A percentile compares a stretch with the other conserved stretches of the same genome.
These are phyloP conservation scores for Pseudomyrmex dendroicus DNA, from an alignment of 1,140 invertebrate genomes.

Conservation along the genomic window DNA sequence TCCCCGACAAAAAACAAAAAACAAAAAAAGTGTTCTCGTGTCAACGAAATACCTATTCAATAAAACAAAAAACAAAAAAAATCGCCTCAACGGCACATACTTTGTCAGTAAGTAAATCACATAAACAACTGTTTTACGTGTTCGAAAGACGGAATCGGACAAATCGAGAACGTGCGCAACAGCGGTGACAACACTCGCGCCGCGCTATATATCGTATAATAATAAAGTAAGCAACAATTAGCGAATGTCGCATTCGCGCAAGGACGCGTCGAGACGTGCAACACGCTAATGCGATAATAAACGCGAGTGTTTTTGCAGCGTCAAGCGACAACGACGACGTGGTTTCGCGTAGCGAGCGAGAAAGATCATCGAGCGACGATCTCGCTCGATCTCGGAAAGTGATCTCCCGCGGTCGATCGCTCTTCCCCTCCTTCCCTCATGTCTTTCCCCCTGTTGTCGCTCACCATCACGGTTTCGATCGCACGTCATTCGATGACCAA, in stretches of 20 bases:
- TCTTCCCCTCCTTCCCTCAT: not conserved
- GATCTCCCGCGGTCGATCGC: not conserved
- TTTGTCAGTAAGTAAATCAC: no score
- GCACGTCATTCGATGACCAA: constrained; percentile 51
- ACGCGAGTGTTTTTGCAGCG: not conserved
- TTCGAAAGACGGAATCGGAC: not conserved
- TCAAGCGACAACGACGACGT: not conserved
- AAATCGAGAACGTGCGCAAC: not conserved
- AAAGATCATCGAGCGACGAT: no score
- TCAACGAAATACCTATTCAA: not conserved
- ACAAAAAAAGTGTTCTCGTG: not conserved
- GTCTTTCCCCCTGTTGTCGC: not conserved
- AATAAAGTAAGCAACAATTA: constrained; percentile 24
- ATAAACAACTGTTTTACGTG: no score
- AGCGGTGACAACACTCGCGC: not conserved
- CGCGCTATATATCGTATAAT: not conserved
- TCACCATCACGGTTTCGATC: constrained; percentile 18
- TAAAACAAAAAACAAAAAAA: no score
- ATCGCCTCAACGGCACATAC: no score
- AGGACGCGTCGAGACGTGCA: constrained; percentile 8
- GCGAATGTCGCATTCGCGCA: constrained; percentile 20
- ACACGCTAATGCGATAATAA: constrained; percentile 24
- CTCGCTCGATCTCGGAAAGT: not conserved
- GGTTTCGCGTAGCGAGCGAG: not conserved
- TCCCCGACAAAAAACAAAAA: not conserved